Base-by-base conservation (phyloP, 2,888 invertebrate species). In the Oxystoma pomonae region DNA sequence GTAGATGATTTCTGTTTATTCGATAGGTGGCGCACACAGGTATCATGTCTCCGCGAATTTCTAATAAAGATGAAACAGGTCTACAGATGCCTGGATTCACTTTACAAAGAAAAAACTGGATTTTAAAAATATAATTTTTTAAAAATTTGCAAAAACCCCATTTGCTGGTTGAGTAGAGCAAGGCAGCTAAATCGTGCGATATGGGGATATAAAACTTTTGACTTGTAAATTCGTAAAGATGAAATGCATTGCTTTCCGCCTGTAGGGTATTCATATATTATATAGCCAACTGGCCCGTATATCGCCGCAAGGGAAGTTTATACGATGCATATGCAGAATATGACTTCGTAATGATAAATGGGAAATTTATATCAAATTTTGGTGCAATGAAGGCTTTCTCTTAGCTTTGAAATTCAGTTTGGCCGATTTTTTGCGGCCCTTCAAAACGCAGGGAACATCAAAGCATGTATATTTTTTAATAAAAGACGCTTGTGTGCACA, bases 321-420 rank as follows among this genome's bases (percentile, higher is more conserved):
- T 63, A 53, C 59, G 63, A 63, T 63, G 63, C 60, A 59, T 59
- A 50, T 59, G 62, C 58, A 52, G 59, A 59, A 51, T 52, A 60
- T 57, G 22, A 60, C 64, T 64, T 64, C 57, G 60, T 64, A 60
- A 64, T 64, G 64, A 64, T 61, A 64, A 64, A 64, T 64, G 61
- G 51, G 52, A 58, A 56, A 61, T 22, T 58, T 58, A 61, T 61
- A 58, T 53, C 57, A 50, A 58, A 61, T 61, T 57, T 61, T 52
- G 52, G 53, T 58, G 20, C 22, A 22, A n/a, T 5, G 49, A 56
- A 19, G 16, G 35, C 16, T 22, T 3, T 35, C 12, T 16, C 17
- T 55, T 55, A 49, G 20, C 55, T 59, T 58, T 58, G 58, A 20
- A 20, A 21, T 20, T 22, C 22, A 3, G 22, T 58, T 58, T 58